Evolutionary conservation across 1,140 invertebrate species (phyloP).

Genomic region (Acromyrmex heyeri): DNA sequence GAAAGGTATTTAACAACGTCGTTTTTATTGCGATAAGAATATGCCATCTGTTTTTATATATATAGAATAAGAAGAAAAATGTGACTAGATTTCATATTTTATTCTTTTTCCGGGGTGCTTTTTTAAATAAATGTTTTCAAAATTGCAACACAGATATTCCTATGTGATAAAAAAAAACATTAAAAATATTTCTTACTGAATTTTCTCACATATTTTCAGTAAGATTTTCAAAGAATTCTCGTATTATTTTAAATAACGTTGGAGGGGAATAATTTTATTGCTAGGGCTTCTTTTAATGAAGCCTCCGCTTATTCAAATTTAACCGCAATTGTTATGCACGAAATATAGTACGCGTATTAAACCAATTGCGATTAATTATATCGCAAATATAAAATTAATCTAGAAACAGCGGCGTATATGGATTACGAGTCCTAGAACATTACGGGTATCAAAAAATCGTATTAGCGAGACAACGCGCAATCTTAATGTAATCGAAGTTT

Average conservation of each 20-base stretch:
- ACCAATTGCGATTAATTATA: background rate
- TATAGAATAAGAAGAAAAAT: background rate
- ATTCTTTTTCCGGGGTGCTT: background rate
- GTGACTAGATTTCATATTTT: background rate
- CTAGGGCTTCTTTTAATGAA: slow-evolving; percentile 7
- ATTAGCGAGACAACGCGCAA: slow-evolving; percentile 41
- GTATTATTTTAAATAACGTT: background rate
- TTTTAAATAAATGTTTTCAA: slow-evolving; percentile 10
- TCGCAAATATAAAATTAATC: slow-evolving; percentile 48
- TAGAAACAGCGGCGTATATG: slow-evolving; percentile 42
- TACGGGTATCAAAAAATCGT: slow-evolving; percentile 65
- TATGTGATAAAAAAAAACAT: background rate
- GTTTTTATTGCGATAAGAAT: slow-evolving; percentile 32
- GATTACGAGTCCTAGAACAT: slow-evolving; percentile 64
- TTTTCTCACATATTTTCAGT: slow-evolving; percentile 6
- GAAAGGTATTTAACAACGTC: slow-evolving; percentile 62
- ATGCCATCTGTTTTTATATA: background rate
- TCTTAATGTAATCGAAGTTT: slow-evolving; percentile 55
- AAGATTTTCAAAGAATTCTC: background rate
- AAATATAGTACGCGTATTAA: slow-evolving; percentile 5
- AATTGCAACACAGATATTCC: background rate
- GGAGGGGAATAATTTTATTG: background rate
- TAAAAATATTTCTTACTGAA: background rate
- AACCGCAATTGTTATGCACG: slow-evolving; percentile 34
- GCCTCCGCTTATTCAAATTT: slow-evolving; percentile 22